A percentile compares a stretch with the other conserved stretches of the same genome.
Evolutionary conservation across 2,888 invertebrate species (phyloP).

Genomic region (Drosophila parthenogenetica): DNA sequence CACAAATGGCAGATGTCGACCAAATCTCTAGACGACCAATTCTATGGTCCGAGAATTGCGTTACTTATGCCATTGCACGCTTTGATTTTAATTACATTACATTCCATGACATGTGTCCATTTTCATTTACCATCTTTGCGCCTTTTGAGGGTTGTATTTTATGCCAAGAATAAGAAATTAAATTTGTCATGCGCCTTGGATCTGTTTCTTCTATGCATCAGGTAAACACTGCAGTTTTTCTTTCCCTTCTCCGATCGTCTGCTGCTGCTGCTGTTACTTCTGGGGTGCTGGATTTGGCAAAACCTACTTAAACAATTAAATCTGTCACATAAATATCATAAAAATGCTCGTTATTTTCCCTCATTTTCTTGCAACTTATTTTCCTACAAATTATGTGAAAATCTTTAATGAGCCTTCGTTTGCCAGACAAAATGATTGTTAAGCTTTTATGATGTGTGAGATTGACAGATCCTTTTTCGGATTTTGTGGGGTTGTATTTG

Average conservation of each 20-base stretch:
- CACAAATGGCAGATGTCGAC: conserved; percentile 43
- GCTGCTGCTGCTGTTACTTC: not conserved
- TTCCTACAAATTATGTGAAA: conserved; percentile 74
- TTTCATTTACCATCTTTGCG: conserved; percentile 32
- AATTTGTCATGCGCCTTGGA: conserved; percentile 75
- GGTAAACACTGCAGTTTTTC: conserved; percentile 7
- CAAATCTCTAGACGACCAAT: not conserved
- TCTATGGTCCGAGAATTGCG: conserved; percentile 7
- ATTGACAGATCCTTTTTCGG: conserved; percentile 9
- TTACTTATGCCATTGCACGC: conserved; percentile 71
- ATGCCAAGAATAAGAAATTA: conserved; percentile 75
- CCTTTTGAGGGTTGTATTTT: conserved; percentile 51
- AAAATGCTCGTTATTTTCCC: conserved; percentile 51
- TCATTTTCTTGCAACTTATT: conserved; percentile 52
- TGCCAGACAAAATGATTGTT: conserved; percentile 1
- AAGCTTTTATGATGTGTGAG: conserved; percentile 49
- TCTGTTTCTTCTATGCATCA: conserved; percentile 28
- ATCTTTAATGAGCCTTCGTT: conserved; percentile 53
- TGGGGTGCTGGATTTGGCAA: conserved; percentile 43
- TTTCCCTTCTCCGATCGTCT: not conserved
- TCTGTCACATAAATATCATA: conserved; percentile 77
- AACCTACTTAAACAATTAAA: conserved; percentile 74
- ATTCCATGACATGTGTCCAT: conserved; percentile 73
- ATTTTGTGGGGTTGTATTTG: conserved; percentile 3
- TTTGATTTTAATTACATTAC: conserved; percentile 73